Base-by-base conservation (phyloP, 2,797 vertebrate genomes). In the Micromesistius poutassou region DNA sequence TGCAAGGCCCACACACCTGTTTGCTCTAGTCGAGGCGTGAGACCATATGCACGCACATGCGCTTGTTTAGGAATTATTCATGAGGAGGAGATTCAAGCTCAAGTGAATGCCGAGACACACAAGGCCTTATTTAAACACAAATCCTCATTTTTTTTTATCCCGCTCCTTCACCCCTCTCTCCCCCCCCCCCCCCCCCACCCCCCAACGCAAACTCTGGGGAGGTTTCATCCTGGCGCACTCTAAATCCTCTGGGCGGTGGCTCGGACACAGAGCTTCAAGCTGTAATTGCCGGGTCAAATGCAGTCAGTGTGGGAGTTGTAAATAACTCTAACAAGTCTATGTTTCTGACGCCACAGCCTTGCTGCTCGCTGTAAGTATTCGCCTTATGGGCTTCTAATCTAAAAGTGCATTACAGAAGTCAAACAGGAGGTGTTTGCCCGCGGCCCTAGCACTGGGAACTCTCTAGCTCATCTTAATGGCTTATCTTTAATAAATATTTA, bases 401-500 rank as follows among this genome's bases (percentile, higher is more conserved):
- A 75, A 81, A 91, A 89, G 89, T 86, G 86, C 89, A 90, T 93
- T 91, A 89, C 85, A 83, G 79, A 92, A 91, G 91, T 92, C 88
- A 93, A 94, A 94, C 89, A 94, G 81, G 83, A 85, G 81, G 77
- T 93, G 93, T 94, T 94, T 94, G 88, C 92, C 85, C 79, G 86
- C 72, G 68, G 89, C 83, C 83, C 82, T 73, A 78, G 80, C 80
- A 22, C 75, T 13, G 78, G 74, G 78, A 83, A 84, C 87, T 84
- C 82, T 85, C 77, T 84, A 87, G 82, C 84, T 81, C 82, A 91
- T 92, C 92, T 91, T 92, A 93, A 92, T 88, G 83, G 84, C 77
- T 88, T 84, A 90, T 90, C 92, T 92, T 93, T 87, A 87, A 93
- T 94, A 93, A 91, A 94, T 94, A 94, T 95, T 93, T 94, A 94